These are phyloP conservation scores for Podiceps cristatus DNA, from an alignment of 2,113 vertebrate genomes.

Conservation along the genomic window DNA sequence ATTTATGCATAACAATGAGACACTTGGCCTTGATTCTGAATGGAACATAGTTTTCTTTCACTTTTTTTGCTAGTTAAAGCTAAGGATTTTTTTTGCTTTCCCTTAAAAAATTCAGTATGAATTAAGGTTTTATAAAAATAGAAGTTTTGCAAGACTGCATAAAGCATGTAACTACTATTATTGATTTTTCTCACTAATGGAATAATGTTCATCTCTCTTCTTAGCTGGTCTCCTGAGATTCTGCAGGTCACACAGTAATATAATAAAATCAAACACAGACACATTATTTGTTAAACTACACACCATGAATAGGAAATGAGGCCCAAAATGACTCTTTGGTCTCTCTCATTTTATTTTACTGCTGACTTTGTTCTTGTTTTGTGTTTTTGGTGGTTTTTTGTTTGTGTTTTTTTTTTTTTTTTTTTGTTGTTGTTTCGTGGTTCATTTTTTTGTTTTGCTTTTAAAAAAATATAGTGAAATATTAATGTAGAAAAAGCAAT, in stretches of 20 bases:
- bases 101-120: background rate
- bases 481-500: background rate
- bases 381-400: background rate
- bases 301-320: slow-evolving; percentile 34
- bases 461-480: background rate
- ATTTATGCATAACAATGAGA: background rate
- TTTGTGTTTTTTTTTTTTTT: background rate
- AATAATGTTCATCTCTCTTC: slow-evolving; percentile 18
- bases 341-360: slow-evolving; percentile 18
- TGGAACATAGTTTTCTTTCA: background rate
- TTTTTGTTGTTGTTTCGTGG: too few relatives aligned
- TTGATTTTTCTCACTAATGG: slow-evolving; percentile 37
- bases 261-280: slow-evolving; percentile 42
- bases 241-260: background rate
- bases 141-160: background rate
- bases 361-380: slow-evolving; percentile 26
- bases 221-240: slow-evolving; percentile 1
- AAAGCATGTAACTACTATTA: background rate
- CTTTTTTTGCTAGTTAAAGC: background rate
- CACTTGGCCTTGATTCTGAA: background rate
- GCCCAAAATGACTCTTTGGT: background rate
- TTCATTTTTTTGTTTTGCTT: too few relatives aligned
- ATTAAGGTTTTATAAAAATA: background rate
- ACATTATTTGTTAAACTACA: slow-evolving; percentile 16
- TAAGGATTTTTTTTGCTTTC: background rate